A percentile compares a stretch with the other conserved stretches of the same genome.
Conservation (phyloP, 2,797 vertebrate genomes). For the Denticeps clupeoides region DNA sequence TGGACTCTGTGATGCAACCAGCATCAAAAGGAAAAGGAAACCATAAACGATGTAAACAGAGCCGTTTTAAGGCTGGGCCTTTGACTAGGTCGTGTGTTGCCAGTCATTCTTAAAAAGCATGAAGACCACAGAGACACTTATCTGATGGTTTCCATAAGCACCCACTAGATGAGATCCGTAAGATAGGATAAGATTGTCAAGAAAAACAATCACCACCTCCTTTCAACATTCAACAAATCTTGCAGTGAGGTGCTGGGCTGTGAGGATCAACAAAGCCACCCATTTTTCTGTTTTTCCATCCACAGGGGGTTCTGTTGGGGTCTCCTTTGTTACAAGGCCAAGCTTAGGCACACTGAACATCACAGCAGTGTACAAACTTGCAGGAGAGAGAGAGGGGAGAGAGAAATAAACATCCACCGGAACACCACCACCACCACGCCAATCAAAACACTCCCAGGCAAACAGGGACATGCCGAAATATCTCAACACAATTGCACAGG, state of each 20-base stretch:
- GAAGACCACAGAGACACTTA: no score
- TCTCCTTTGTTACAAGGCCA: constrained; percentile 54
- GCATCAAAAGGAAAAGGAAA: no score
- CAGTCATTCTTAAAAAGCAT: no score
- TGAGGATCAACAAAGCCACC: not conserved
- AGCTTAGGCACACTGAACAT: constrained; percentile 33
- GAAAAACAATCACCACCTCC: no score
- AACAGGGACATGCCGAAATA: not conserved
- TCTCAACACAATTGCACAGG: not conserved
- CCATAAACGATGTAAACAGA: no score
- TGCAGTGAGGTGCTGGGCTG: not conserved
- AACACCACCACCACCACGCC: not conserved
- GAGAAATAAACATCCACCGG: not conserved
- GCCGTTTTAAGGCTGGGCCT: no score
- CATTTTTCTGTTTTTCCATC: constrained; percentile 40
- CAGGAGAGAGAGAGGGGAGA: not conserved
- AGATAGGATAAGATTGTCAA: no score
- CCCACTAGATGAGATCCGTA: no score
- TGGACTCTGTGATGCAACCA: no score
- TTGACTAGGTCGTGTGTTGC: no score
- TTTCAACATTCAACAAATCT: not conserved
- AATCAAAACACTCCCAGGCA: not conserved
- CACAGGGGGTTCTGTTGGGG: constrained; percentile 43
- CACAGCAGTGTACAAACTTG: constrained; percentile 19
- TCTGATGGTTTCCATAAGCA: no score